phyloP scores from a whole-genome alignment of 2,113 vertebrate genomes.

The Nettapus auritus region DNA sequence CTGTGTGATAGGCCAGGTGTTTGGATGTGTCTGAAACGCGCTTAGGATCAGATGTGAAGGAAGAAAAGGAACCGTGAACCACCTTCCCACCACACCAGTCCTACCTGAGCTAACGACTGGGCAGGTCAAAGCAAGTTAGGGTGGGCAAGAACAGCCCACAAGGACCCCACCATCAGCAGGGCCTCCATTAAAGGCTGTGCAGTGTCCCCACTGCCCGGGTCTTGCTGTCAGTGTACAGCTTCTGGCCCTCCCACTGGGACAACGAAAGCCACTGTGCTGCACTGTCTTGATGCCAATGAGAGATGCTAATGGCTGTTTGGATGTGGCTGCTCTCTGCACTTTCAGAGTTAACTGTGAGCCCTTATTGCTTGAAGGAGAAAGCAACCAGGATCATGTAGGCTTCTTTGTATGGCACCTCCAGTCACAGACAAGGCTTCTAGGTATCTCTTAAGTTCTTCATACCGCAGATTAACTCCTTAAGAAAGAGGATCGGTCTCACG shows the following conservation, averaged over 20 bases:
- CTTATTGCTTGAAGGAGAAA: neutral
- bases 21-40: neutral
- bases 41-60: neutral
- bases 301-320: neutral
- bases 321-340: neutral
- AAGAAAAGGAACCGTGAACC: neutral
- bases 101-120: neutral
- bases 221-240: neutral
- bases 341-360: neutral
- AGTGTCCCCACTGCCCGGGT: neutral
- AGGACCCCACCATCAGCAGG: neutral
- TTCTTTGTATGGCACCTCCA: neutral
- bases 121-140: neutral
- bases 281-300: neutral
- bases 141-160: neutral
- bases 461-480: neutral
- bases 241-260: neutral
- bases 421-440: neutral
- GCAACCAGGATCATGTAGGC: neutral
- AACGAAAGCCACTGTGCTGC: neutral
- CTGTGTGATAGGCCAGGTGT: neutral
- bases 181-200: neutral
- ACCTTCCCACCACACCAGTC: neutral
- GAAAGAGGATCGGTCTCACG: neutral
- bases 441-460: neutral